Evolutionary conservation across 2,888 invertebrate genomes (phyloP).

Genomic region (Meta bourneti): DNA sequence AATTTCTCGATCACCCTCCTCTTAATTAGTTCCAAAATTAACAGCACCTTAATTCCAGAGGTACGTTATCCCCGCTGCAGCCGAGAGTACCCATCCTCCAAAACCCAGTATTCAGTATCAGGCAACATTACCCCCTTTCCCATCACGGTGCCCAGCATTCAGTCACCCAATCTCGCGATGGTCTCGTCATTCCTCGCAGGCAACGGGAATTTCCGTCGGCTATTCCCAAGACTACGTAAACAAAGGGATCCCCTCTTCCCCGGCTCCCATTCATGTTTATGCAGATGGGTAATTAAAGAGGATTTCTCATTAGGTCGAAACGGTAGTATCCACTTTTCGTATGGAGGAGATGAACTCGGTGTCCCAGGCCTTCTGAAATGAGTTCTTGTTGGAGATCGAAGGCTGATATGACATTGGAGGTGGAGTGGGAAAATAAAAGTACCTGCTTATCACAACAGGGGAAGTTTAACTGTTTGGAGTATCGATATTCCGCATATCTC

Average conservation of each 20-base stretch:
- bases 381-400: not conserved
- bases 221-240: slow-evolving; percentile 43
- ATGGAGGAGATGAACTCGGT: not conserved
- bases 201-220: slow-evolving; percentile 1
- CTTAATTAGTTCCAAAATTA: not conserved
- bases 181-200: not conserved
- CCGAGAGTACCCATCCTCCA: not conserved
- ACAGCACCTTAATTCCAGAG: not conserved
- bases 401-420: not conserved
- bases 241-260: slow-evolving; percentile 40
- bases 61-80: too few relatives aligned
- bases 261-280: slow-evolving; percentile 61
- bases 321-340: slow-evolving; percentile 4
- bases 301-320: slow-evolving; percentile 64
- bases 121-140: slow-evolving; percentile 2
- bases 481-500: too few relatives aligned
- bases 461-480: too few relatives aligned
- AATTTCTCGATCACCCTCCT: not conserved
- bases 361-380: too few relatives aligned
- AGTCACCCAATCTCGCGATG: slow-evolving; percentile 21
- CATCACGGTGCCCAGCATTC: not conserved
- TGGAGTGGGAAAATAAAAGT: too few relatives aligned
- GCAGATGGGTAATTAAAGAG: slow-evolving; percentile 72
- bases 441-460: too few relatives aligned
- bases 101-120: not conserved